A percentile compares a stretch with the other conserved stretches of the same genome.
These are phyloP conservation scores for Antheraea yamamai DNA, from an alignment of 2,888 invertebrate genomes.

Conservation along the genomic window DNA sequence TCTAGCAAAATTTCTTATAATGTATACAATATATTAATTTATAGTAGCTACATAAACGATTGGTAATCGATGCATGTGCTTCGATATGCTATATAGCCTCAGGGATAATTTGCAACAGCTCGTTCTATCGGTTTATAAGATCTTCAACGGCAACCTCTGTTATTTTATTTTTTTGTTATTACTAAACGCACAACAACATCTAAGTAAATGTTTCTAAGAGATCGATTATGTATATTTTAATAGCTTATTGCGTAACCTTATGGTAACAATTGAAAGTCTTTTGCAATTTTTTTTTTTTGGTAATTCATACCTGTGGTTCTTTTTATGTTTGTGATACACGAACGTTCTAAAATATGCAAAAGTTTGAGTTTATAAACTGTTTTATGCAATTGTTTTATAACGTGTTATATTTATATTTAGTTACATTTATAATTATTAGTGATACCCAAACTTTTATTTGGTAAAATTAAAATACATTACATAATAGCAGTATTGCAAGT, in stretches of 20 bases:
- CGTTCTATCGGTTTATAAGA: conserved; percentile 52
- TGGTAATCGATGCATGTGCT: conserved; percentile 52
- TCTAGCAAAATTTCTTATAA: conserved; percentile 43
- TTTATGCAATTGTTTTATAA: not conserved
- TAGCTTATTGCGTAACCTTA: conserved; percentile 60
- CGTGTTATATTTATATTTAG: not conserved
- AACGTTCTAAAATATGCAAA: not conserved
- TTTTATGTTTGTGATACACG: not conserved
- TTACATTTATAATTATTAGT: no score
- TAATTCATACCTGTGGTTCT: conserved; percentile 21
- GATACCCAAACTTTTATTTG: not conserved
- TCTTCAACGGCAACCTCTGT: conserved; percentile 46
- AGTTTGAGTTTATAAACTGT: not conserved
- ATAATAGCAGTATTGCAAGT: not conserved
- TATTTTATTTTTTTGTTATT: conserved; percentile 55
- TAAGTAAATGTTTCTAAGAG: conserved; percentile 60
- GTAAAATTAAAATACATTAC: not conserved
- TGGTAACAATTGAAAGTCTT: conserved; percentile 58
- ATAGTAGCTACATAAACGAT: conserved; percentile 45
- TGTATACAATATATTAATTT: conserved; percentile 26
- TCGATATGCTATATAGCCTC: conserved; percentile 51
- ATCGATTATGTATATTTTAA: conserved; percentile 67
- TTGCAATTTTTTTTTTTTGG: conserved; percentile 38
- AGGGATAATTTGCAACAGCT: conserved; percentile 56
- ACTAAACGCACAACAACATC: conserved; percentile 52